A percentile compares a stretch with the other conserved stretches of the same genome.
Conservation (phyloP, 1,140 invertebrate genomes). For the Brachionus rotundiformis region DNA sequence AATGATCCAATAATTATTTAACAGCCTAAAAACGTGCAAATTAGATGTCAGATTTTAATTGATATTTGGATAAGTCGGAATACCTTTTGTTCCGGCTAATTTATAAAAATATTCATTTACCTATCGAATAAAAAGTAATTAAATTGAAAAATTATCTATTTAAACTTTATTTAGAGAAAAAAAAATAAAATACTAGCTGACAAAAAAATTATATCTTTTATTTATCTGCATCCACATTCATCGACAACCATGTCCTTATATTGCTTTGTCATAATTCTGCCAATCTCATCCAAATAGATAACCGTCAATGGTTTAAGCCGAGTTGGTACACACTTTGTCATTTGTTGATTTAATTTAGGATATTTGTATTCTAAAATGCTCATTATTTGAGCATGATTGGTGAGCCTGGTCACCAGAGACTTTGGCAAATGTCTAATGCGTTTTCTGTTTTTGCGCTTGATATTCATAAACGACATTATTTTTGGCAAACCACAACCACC, state of each 20-base stretch:
- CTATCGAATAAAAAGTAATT: too few species aligned
- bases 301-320: slow-evolving; percentile 39
- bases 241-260: slow-evolving; percentile 45
- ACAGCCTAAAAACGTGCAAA: too few species aligned
- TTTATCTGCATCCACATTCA: slow-evolving; percentile 50
- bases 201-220: too few species aligned
- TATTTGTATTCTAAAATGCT: slow-evolving; percentile 45
- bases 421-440: background rate
- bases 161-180: background rate
- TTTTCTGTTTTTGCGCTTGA: background rate
- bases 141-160: background rate
- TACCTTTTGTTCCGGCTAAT: too few species aligned
- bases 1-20: too few species aligned
- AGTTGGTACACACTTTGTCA: slow-evolving; percentile 49
- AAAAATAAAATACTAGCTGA: background rate
- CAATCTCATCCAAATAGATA: slow-evolving; percentile 32
- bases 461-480: background rate
- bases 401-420: background rate
- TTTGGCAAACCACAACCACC: background rate
- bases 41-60: too few species aligned
- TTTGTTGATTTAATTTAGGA: slow-evolving; percentile 36
- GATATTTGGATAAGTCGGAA: too few species aligned
- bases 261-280: slow-evolving; percentile 40
- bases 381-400: slow-evolving; percentile 52
- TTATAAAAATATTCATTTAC: too few species aligned